Conservation (phyloP, 2,888 invertebrate species). For the Dicyrtoma fusca region DNA sequence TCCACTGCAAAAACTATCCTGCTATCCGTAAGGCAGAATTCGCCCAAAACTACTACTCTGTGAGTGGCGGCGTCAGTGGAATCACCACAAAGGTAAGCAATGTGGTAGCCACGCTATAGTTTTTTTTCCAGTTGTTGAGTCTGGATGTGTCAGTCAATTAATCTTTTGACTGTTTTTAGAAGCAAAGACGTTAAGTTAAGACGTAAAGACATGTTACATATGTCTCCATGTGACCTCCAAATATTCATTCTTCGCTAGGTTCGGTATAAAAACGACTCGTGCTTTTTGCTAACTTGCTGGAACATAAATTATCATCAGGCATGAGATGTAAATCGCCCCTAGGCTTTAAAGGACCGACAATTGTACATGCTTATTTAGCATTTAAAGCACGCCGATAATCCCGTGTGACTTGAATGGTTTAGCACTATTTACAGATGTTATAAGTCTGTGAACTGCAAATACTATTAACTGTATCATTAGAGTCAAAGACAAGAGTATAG, state of each 20-base stretch:
- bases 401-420: slow-evolving; percentile 29
- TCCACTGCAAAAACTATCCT: slow-evolving; percentile 46
- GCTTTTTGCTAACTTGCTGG: neutral
- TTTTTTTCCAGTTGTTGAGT: slow-evolving; percentile 9
- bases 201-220: too few relatives aligned
- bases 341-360: neutral
- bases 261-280: slow-evolving; percentile 40
- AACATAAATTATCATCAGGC: slow-evolving; percentile 23
- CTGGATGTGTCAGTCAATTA: slow-evolving; percentile 35
- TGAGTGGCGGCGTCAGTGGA: slow-evolving; percentile 41
- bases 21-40: slow-evolving; percentile 10
- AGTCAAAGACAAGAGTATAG: neutral
- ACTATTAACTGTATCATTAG: too few relatives aligned
- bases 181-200: slow-evolving; percentile 46
- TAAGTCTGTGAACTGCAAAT: neutral
- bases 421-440: slow-evolving; percentile 23
- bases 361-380: slow-evolving; percentile 13
- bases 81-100: slow-evolving; percentile 38
- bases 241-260: slow-evolving; percentile 41
- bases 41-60: slow-evolving; percentile 14
- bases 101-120: slow-evolving; percentile 15
- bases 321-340: neutral
- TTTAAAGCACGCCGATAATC: slow-evolving; percentile 40
- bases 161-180: slow-evolving; percentile 39
- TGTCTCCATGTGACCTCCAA: slow-evolving; percentile 34